Percentiles rank a stretch among this genome's conserved stretches.
Evolutionary conservation across 64 coral and sea anemone species (phyloP).

Genomic region (Orbicella faveolata): DNA sequence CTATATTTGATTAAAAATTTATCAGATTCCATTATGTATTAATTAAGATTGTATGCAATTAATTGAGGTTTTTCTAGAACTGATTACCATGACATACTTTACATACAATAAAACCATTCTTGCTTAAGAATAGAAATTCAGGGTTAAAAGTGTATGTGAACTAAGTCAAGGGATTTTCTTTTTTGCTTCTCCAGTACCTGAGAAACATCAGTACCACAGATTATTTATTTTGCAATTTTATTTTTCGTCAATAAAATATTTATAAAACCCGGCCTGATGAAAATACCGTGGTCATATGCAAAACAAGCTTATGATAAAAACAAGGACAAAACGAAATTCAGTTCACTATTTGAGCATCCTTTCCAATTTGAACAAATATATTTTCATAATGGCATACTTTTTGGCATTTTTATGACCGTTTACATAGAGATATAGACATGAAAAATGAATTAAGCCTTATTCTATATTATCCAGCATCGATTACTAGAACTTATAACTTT

Average conservation of each 20-base stretch:
- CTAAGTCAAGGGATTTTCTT: background rate
- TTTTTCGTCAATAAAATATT: conserved; percentile 24
- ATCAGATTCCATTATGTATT: background rate
- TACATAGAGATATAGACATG: background rate
- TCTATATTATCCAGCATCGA: background rate
- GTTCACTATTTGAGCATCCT: too few species aligned
- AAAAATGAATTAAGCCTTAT: background rate
- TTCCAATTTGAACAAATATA: too few species aligned
- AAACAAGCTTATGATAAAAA: background rate
- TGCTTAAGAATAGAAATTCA: background rate
- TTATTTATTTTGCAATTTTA: background rate
- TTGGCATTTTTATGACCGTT: background rate
- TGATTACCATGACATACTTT: background rate
- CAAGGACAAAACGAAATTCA: background rate
- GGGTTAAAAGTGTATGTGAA: background rate
- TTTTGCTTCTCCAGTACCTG: background rate
- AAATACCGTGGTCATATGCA: background rate
- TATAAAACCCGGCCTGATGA: background rate
- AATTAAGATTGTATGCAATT: background rate
- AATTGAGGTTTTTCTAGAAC: background rate
- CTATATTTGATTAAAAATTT: background rate
- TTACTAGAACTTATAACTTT: background rate
- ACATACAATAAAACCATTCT: background rate
- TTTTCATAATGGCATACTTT: background rate
- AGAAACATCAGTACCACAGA: background rate